phyloP scores from a whole-genome alignment of 2,797 vertebrate genomes.

The Crenuchus spilurus region DNA sequence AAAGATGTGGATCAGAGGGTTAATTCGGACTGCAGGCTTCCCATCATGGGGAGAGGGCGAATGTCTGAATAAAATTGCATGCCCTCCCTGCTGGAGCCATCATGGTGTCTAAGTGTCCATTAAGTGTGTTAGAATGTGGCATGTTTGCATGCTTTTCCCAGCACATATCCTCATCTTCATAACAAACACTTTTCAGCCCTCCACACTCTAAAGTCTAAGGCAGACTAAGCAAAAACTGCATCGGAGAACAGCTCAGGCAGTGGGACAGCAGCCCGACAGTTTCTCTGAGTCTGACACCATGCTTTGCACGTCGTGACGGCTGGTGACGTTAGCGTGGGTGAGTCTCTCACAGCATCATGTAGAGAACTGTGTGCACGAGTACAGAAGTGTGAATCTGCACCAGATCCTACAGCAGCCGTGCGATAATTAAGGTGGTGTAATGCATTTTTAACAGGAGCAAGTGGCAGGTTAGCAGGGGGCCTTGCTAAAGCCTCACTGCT shows the following conservation, averaged over 20 bases:
- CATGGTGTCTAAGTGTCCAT: constrained; percentile 2
- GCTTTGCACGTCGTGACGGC: constrained; percentile 18
- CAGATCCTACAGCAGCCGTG: constrained; percentile 41
- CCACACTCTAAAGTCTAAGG: neutral
- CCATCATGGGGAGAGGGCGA: neutral
- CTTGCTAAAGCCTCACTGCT: constrained; percentile 38
- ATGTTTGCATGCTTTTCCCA: neutral
- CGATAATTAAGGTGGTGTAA: constrained; percentile 48
- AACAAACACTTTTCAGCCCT: neutral
- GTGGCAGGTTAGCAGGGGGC: constrained; percentile 48
- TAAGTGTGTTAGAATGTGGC: neutral
- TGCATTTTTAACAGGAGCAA: constrained; percentile 49
- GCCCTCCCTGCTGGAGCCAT: neutral
- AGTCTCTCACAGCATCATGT: constrained; percentile 26
- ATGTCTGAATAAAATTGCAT: constrained; percentile 22
- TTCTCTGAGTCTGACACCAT: constrained; percentile 38
- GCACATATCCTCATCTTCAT: constrained; percentile 1
- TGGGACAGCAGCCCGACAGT: constrained; percentile 1
- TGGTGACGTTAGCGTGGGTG: constrained; percentile 48
- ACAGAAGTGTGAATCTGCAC: constrained; percentile 44
- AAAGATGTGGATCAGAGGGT: constrained; percentile 10
- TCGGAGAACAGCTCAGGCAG: neutral
- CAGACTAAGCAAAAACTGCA: neutral
- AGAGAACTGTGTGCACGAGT: constrained; percentile 34
- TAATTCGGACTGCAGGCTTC: constrained; percentile 2